Evolutionary conservation across 1,140 invertebrate species (phyloP).

Genomic region (Armadillidium nasatum): DNA sequence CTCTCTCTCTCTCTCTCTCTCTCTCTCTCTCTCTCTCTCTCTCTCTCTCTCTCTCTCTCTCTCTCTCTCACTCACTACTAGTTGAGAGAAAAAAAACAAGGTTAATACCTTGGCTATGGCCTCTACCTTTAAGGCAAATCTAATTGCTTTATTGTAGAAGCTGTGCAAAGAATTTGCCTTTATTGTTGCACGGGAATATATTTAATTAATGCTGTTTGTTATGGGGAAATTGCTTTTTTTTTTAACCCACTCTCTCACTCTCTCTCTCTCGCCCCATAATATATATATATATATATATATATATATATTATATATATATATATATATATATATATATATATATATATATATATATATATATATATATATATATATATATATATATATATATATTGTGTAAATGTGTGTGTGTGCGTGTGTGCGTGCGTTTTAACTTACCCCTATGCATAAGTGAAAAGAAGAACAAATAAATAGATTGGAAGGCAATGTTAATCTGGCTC

Average conservation of each 20-base stretch:
- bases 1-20: too few species aligned
- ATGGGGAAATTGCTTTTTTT: too few species aligned
- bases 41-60: too few species aligned
- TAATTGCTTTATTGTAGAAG: neutral
- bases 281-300: neutral
- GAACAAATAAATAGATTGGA: constrained; percentile 10
- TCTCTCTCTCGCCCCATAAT: neutral
- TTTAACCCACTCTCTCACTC: too few species aligned
- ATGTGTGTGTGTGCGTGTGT: neutral
- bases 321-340: constrained; percentile 11
- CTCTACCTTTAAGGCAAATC: neutral
- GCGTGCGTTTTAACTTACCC: neutral
- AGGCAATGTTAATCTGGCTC: constrained; percentile 4
- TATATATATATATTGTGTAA: neutral
- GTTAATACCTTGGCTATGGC: neutral
- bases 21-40: too few species aligned
- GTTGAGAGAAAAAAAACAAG: constrained; percentile 2
- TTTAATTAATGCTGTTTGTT: too few species aligned
- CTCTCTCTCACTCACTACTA: neutral
- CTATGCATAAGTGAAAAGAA: neutral
- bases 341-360: constrained; percentile 13
- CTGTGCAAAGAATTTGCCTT: neutral
- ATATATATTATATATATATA: neutral
- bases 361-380: neutral
- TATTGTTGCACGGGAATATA: too few species aligned